These are phyloP conservation scores for Lepidothrix coronata DNA, from an alignment of 2,113 vertebrate genomes.

Conservation along the genomic window DNA sequence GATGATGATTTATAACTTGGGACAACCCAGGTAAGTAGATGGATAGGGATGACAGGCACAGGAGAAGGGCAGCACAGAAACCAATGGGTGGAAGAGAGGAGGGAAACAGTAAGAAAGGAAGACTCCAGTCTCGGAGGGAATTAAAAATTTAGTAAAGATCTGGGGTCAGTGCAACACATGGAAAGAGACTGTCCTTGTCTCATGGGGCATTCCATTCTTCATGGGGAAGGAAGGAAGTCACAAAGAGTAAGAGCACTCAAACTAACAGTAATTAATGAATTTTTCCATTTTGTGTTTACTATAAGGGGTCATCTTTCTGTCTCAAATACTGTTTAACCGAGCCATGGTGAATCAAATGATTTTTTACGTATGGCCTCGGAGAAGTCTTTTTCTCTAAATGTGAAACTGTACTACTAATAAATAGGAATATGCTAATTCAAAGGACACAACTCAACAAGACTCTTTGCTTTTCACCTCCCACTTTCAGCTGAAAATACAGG, in stretches of 20 bases:
- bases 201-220: not conserved
- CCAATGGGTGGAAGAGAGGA: not conserved
- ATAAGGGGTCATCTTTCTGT: not conserved
- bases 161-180: not conserved
- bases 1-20: not conserved
- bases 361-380: not conserved
- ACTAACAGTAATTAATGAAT: not conserved
- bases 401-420: not conserved
- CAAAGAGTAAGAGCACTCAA: not conserved
- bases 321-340: not conserved
- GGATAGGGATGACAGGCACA: not conserved
- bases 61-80: not conserved
- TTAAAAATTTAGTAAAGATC: not conserved
- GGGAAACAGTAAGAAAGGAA: not conserved
- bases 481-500: not conserved
- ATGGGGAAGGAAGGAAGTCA: not conserved
- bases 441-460: not conserved
- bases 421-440: not conserved
- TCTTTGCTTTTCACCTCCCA: not conserved
- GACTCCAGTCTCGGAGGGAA: not conserved
- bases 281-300: not conserved
- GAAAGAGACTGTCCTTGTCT: not conserved
- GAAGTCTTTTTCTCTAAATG: not conserved
- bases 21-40: not conserved
- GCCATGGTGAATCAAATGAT: not conserved